These are phyloP conservation scores for Osmoderma eremita DNA, from an alignment of 2,888 invertebrate species.

Conservation along the genomic window DNA sequence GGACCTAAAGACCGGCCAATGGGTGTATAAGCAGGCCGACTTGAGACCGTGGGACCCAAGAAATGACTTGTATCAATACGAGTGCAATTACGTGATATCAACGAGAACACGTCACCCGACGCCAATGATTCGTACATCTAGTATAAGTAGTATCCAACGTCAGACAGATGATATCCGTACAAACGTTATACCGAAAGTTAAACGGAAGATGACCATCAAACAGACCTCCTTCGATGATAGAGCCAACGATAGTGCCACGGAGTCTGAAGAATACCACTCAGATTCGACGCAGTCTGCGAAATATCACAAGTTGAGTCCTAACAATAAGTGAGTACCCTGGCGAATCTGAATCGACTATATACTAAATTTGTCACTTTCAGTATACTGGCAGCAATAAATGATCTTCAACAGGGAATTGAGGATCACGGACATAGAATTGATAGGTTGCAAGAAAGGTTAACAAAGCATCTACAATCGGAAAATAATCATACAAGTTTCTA, in stretches of 20 bases:
- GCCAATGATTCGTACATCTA: constrained; percentile 77
- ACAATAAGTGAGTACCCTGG: constrained; percentile 49
- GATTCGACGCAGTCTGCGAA: constrained; percentile 59
- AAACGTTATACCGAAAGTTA: constrained; percentile 57
- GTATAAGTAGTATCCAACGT: constrained; percentile 75
- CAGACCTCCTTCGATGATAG: constrained; percentile 67
- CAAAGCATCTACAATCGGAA: constrained; percentile 38
- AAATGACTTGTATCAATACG: constrained; percentile 88
- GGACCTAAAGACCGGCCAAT: constrained; percentile 66
- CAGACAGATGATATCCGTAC: constrained; percentile 53
- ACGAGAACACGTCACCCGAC: constrained; percentile 81
- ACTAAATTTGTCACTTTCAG: constrained; percentile 49
- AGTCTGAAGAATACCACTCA: constrained; percentile 61
- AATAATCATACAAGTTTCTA: constrained; percentile 41
- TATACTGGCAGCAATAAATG: constrained; percentile 57
- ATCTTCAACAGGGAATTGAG: constrained; percentile 56
- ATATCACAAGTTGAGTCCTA: constrained; percentile 55
- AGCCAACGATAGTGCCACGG: constrained; percentile 62
- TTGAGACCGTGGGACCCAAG: constrained; percentile 88
- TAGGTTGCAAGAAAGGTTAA: constrained; percentile 54
- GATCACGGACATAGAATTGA: constrained; percentile 57
- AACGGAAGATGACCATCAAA: constrained; percentile 65
- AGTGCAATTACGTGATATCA: constrained; percentile 80
- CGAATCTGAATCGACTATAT: constrained; percentile 6
- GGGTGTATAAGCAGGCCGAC: constrained; percentile 83